phyloP scores from a whole-genome alignment of 2,113 vertebrate genomes.

The Cercopithecus mona region DNA sequence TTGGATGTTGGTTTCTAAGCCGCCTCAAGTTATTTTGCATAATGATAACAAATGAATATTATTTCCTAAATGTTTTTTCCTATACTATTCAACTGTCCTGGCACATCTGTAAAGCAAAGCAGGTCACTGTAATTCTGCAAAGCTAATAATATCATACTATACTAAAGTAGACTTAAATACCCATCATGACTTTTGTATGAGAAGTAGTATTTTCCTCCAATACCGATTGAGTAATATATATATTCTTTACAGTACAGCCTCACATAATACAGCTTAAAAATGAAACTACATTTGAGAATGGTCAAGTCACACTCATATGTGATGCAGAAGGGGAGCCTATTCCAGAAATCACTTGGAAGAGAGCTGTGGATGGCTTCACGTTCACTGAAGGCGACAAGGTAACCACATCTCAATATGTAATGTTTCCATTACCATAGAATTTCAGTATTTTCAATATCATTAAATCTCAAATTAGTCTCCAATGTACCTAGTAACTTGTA shows the following conservation, averaged over 20 bases:
- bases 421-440: not conserved
- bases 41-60: not conserved
- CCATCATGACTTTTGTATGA: not conserved
- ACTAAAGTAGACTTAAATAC: not conserved
- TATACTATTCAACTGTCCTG: not conserved
- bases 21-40: not conserved
- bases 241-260: slow-evolving; percentile 95
- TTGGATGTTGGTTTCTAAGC: not conserved
- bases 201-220: not conserved
- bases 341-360: slow-evolving; percentile 97
- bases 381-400: slow-evolving; percentile 96
- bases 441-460: not conserved
- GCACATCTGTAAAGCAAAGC: not conserved
- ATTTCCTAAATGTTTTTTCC: not conserved
- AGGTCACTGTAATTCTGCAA: fast-evolving
- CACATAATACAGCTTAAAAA: slow-evolving; percentile 97
- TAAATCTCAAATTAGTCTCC: not conserved
- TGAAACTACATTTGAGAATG: slow-evolving; percentile 94
- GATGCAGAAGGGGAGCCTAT: slow-evolving; percentile 96
- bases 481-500: not conserved
- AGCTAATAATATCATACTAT: not conserved
- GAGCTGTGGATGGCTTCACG: slow-evolving; percentile 90
- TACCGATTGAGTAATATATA: slow-evolving; percentile 77
- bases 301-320: slow-evolving; percentile 93
- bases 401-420: slow-evolving; percentile 48